Conservation (phyloP, 1,140 invertebrate species). For the Penaeus chinensis region DNA sequence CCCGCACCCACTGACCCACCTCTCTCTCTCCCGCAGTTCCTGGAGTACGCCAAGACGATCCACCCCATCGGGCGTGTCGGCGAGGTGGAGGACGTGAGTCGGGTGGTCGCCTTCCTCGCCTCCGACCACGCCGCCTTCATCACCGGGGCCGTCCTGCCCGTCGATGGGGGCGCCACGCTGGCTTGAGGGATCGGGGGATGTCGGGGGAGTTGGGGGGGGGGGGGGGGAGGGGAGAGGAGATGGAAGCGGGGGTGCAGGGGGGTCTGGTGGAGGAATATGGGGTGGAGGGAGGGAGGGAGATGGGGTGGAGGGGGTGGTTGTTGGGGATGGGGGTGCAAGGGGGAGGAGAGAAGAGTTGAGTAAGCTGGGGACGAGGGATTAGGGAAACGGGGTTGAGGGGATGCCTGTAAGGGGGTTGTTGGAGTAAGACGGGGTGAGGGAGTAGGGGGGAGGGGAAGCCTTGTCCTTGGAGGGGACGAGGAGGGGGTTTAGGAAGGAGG, state of each 20-base stretch:
- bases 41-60: slow-evolving; percentile 79
- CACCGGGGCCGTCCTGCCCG: slow-evolving; percentile 82
- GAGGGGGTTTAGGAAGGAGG: neutral
- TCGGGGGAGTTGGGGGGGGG: neutral
- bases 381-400: neutral
- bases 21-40: slow-evolving; percentile 70
- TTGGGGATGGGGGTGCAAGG: too few species aligned
- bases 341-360: neutral
- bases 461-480: too few species aligned
- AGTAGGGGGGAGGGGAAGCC: too few species aligned
- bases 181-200: slow-evolving; percentile 71
- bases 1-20: too few species aligned
- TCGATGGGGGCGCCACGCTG: slow-evolving; percentile 86
- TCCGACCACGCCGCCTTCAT: slow-evolving; percentile 83
- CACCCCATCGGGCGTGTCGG: slow-evolving; percentile 86
- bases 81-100: slow-evolving; percentile 80
- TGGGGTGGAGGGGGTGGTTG: neutral
- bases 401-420: neutral
- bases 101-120: slow-evolving; percentile 86
- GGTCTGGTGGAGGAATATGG: too few species aligned
- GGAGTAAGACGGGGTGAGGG: neutral
- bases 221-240: neutral
- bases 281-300: neutral
- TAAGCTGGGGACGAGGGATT: neutral
- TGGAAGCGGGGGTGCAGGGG: neutral